Percentiles rank a stretch among this genome's conserved stretches.
These are phyloP conservation scores for Chloebia gouldiae DNA, from an alignment of 2,113 vertebrate genomes.

Conservation along the genomic window DNA sequence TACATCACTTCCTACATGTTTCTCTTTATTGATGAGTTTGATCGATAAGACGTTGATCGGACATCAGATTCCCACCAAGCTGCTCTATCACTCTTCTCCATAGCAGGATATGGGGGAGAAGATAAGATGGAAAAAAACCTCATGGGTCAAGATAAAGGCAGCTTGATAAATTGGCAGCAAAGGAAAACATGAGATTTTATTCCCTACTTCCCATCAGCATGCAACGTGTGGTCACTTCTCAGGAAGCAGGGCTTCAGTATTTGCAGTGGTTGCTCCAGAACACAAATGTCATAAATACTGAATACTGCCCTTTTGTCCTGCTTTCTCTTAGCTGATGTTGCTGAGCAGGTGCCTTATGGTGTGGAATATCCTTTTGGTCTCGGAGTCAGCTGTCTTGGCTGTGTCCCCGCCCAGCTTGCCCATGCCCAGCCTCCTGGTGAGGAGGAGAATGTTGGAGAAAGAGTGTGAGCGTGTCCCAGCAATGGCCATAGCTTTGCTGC, in stretches of 20 bases:
- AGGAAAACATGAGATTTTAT: background rate
- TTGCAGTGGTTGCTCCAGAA: rapidly evolving
- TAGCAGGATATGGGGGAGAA: background rate
- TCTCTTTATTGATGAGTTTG: background rate
- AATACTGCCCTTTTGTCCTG: background rate
- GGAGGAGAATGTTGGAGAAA: background rate
- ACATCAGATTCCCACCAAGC: background rate
- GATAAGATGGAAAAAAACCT: background rate
- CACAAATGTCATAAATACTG: background rate
- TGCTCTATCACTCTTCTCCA: background rate
- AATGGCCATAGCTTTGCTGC: background rate
- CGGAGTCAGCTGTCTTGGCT: background rate
- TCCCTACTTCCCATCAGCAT: background rate
- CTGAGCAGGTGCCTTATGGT: background rate
- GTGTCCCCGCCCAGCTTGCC: rapidly evolving
- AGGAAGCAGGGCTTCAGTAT: background rate
- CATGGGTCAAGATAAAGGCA: background rate
- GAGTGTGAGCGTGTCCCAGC: too few relatives aligned
- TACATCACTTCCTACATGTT: background rate
- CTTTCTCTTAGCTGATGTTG: background rate
- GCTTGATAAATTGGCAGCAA: background rate
- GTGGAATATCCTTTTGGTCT: too few relatives aligned
- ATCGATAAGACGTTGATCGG: background rate
- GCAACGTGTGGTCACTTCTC: background rate
- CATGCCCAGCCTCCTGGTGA: background rate